phyloP scores from a whole-genome alignment of 2,888 invertebrate genomes.

The Homarus gammarus region DNA sequence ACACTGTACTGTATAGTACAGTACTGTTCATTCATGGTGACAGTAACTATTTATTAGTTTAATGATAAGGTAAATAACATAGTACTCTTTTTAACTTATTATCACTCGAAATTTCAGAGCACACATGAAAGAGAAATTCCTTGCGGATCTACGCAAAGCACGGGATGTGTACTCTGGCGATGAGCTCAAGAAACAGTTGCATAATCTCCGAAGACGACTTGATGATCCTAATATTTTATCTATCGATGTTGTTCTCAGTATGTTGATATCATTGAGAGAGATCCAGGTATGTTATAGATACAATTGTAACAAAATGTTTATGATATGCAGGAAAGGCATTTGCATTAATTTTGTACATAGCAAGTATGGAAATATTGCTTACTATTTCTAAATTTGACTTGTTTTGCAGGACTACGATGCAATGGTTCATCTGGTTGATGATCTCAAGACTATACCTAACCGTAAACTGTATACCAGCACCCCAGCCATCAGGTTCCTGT shows the following conservation, averaged over 20 bases:
- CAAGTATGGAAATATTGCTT: too few species aligned
- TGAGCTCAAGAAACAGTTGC: conserved; percentile 88
- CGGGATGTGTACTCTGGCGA: conserved; percentile 91
- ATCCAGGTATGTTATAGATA: conserved; percentile 83
- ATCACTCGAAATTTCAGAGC: conserved; percentile 83
- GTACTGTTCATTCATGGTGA: neutral
- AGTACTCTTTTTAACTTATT: too few species aligned
- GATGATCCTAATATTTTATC: conserved; percentile 98
- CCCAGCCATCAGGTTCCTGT: conserved; percentile 93
- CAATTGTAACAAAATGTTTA: too few species aligned
- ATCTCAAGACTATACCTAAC: conserved; percentile 92
- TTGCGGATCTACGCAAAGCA: conserved; percentile 94
- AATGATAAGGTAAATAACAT: too few species aligned
- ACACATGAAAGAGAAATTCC: conserved; percentile 97
- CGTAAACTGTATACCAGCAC: conserved; percentile 93
- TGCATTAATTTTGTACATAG: too few species aligned
- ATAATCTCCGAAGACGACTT: conserved; percentile 93
- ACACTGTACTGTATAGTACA: too few species aligned
- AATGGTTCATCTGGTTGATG: conserved; percentile 97
- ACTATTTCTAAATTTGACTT: neutral
- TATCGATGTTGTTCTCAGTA: conserved; percentile 96
- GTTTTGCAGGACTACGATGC: conserved; percentile 90
- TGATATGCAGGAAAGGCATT: too few species aligned
- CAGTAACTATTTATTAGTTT: too few species aligned
- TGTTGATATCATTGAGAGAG: conserved; percentile 92